Conservation (phyloP, 1,140 invertebrate genomes). For the Hycleus phaleratus region DNA sequence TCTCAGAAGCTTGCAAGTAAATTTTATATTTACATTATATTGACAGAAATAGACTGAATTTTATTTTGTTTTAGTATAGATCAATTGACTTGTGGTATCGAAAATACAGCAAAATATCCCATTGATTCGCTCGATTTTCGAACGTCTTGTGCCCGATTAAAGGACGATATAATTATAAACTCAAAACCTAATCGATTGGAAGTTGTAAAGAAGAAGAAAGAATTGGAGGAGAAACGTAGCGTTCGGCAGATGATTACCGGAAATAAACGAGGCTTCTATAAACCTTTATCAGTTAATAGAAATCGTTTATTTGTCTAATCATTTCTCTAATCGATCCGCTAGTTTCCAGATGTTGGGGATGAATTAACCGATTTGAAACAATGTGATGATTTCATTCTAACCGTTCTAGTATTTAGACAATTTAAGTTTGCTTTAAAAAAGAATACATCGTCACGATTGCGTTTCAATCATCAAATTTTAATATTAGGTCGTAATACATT, state of each 20-base stretch:
- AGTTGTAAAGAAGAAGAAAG: neutral
- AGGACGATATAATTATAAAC: neutral
- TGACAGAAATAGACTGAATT: neutral
- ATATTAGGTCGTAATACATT: conserved; percentile 50
- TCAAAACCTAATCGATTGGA: neutral
- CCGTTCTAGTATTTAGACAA: conserved; percentile 36
- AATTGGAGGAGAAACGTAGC: conserved; percentile 5
- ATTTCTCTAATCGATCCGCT: too few species aligned
- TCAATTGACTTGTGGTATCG: conserved; percentile 14
- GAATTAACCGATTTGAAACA: conserved; percentile 23
- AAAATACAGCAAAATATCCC: conserved; percentile 13
- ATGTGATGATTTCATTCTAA: conserved; percentile 35
- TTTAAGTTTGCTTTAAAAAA: conserved; percentile 12
- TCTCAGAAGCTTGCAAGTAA: conserved; percentile 22
- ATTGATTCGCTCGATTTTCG: conserved; percentile 4
- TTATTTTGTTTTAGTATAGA: conserved; percentile 14
- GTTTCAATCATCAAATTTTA: conserved; percentile 42
- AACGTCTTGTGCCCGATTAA: conserved; percentile 1
- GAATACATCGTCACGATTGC: conserved; percentile 15
- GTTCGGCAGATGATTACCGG: neutral
- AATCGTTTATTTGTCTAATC: conserved; percentile 1
- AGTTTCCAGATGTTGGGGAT: neutral
- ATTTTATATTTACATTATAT: neutral
- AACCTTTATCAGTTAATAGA: neutral
- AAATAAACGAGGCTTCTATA: conserved; percentile 11